Evolutionary conservation across 2,888 invertebrate species (phyloP).

Genomic region (Scaptomyza cyrtandrae): DNA sequence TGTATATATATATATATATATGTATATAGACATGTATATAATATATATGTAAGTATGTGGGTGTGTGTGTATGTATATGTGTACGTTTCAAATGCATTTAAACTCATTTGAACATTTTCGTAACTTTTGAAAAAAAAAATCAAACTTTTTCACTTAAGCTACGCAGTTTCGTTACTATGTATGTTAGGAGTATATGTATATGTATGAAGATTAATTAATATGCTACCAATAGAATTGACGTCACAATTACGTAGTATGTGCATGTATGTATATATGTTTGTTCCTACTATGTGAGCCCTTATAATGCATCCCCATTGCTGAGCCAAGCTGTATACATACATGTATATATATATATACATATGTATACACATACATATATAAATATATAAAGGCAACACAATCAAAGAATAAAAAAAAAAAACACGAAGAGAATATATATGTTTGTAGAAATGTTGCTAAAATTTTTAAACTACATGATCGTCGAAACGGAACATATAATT

Average conservation of each 20-base stretch:
- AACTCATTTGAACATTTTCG: constrained; percentile 26
- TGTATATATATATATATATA: constrained; percentile 30
- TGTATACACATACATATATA: constrained; percentile 9
- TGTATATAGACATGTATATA: constrained; percentile 48
- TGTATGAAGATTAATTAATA: constrained; percentile 20
- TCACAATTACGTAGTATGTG: constrained; percentile 6
- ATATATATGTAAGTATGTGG: constrained; percentile 27
- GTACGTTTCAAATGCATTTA: constrained; percentile 48
- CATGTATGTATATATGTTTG: constrained; percentile 13
- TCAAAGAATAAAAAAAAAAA: constrained; percentile 20
- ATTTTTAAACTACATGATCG: constrained; percentile 29
- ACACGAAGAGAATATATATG: background rate
- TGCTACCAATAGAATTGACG: constrained; percentile 45
- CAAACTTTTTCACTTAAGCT: constrained; percentile 53
- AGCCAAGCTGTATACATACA: background rate
- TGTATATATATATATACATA: constrained; percentile 4
- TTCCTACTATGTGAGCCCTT: constrained; percentile 13
- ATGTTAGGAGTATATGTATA: constrained; percentile 9
- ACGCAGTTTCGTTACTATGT: constrained; percentile 44
- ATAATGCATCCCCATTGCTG: constrained; percentile 12
- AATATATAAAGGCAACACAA: constrained; percentile 17
- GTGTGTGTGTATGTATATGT: constrained; percentile 38
- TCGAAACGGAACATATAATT: constrained; percentile 39
- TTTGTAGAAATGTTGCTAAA: constrained; percentile 34
- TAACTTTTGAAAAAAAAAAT: constrained; percentile 20